phyloP scores from a whole-genome alignment of 2,797 vertebrate species.

The Paratrypauchen microcephalus region DNA sequence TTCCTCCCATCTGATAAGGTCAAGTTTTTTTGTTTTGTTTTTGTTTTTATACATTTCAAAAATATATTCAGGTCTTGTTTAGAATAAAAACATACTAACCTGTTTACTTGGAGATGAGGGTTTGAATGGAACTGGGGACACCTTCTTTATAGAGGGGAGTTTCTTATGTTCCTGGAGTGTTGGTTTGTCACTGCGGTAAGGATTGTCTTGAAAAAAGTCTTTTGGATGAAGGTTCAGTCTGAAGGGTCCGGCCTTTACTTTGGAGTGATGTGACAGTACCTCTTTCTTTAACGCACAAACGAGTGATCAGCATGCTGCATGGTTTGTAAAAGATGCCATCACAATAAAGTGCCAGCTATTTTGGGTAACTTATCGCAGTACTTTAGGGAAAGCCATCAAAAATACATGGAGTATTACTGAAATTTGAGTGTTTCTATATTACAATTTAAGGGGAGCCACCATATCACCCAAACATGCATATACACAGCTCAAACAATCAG shows the following conservation, averaged over 20 bases:
- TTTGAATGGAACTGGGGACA: conserved; percentile 74
- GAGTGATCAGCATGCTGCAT: background rate
- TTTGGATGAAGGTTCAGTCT: conserved; percentile 81
- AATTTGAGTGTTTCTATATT: background rate
- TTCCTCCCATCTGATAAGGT: conserved; percentile 42
- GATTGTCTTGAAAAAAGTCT: conserved; percentile 86
- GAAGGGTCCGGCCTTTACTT: conserved; percentile 83
- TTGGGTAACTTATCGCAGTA: background rate
- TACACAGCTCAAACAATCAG: too few species aligned
- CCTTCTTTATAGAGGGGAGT: conserved; percentile 29
- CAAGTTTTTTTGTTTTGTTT: background rate
- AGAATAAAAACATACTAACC: conserved; percentile 57
- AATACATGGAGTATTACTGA: background rate
- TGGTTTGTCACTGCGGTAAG: conserved; percentile 74
- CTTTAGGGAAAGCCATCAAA: background rate
- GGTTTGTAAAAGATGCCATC: background rate
- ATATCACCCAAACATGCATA: background rate
- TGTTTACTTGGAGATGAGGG: conserved; percentile 84
- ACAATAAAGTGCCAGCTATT: background rate
- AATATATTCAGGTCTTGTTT: background rate
- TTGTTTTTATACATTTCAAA: background rate
- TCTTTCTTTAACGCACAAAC: conserved; percentile 71
- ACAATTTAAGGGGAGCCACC: background rate
- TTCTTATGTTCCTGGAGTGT: conserved; percentile 70
- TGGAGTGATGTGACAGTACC: conserved; percentile 67